A percentile compares a stretch with the other conserved stretches of the same genome.
Evolutionary conservation across 2,797 vertebrate genomes (phyloP).

Genomic region (Octomys mimax): DNA sequence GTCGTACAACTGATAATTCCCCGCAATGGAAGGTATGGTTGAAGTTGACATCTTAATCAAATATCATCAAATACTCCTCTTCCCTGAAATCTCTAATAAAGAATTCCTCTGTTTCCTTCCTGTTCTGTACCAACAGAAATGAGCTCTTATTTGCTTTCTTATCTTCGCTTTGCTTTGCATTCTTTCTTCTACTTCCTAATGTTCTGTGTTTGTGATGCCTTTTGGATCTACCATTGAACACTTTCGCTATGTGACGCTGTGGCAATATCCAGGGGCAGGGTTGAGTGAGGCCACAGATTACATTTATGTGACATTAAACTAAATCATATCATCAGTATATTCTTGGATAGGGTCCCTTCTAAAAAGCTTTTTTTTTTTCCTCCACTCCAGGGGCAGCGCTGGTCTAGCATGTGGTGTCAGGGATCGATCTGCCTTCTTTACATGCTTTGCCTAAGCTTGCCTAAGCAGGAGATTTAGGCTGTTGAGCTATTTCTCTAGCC

Average conservation of each 20-base stretch:
- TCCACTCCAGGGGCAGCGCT: too few relatives aligned
- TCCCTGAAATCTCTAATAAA: constrained; percentile 29
- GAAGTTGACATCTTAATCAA: background rate
- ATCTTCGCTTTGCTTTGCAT: background rate
- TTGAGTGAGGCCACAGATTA: too few relatives aligned
- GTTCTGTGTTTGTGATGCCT: background rate
- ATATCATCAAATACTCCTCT: background rate
- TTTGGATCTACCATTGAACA: background rate
- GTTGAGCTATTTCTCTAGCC: too few relatives aligned
- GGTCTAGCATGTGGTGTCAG: too few relatives aligned
- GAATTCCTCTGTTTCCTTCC: background rate
- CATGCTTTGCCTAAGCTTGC: too few relatives aligned
- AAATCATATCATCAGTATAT: background rate
- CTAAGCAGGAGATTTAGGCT: too few relatives aligned
- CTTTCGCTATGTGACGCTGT: background rate
- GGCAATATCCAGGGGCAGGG: background rate
- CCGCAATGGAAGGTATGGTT: background rate
- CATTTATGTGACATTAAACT: background rate
- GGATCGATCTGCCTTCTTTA: too few relatives aligned
- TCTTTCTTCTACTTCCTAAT: background rate
- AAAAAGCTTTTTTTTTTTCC: background rate
- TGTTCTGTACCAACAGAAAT: background rate
- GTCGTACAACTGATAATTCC: background rate
- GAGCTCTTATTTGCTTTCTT: background rate
- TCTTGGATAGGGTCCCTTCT: constrained; percentile 5